Percentiles rank a stretch among this genome's conserved stretches.
These are phyloP conservation scores for Carlito syrichta DNA, from an alignment of 2,113 vertebrate genomes.

Conservation along the genomic window DNA sequence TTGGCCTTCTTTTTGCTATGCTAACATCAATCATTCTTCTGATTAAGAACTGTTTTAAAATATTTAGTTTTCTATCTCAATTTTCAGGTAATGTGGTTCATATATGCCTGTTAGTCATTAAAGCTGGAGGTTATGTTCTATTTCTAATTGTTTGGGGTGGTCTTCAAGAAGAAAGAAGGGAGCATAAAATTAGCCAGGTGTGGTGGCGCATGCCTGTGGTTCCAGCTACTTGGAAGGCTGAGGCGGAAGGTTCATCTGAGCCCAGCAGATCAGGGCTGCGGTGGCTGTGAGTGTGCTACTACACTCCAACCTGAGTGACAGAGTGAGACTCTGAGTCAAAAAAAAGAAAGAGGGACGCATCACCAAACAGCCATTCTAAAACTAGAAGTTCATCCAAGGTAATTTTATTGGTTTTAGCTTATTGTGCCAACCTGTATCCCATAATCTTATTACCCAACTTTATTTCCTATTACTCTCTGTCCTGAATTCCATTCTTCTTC, in stretches of 20 bases:
- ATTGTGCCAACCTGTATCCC: constrained; percentile 54
- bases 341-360: too few species aligned
- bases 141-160: constrained; percentile 36
- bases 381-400: constrained; percentile 49
- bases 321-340: too few species aligned
- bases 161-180: constrained; percentile 31
- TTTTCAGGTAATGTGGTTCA: background rate
- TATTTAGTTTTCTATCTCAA: too few species aligned
- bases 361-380: constrained; percentile 32
- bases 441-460: constrained; percentile 55
- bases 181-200: too few species aligned
- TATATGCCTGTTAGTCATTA: constrained; percentile 11
- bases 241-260: too few species aligned
- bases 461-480: constrained; percentile 41
- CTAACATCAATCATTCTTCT: constrained; percentile 14
- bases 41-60: too few species aligned
- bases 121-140: constrained; percentile 29
- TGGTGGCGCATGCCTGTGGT: too few species aligned
- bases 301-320: too few species aligned
- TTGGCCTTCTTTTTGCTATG: background rate
- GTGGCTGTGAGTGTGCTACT: too few species aligned
- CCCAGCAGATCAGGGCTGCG: too few species aligned
- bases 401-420: constrained; percentile 60
- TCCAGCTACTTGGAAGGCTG: too few species aligned
- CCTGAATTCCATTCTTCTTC: constrained; percentile 10